A percentile compares a stretch with the other conserved stretches of the same genome.
phyloP scores from a whole-genome alignment of 2,797 vertebrate species.

The Spea hammondii region DNA sequence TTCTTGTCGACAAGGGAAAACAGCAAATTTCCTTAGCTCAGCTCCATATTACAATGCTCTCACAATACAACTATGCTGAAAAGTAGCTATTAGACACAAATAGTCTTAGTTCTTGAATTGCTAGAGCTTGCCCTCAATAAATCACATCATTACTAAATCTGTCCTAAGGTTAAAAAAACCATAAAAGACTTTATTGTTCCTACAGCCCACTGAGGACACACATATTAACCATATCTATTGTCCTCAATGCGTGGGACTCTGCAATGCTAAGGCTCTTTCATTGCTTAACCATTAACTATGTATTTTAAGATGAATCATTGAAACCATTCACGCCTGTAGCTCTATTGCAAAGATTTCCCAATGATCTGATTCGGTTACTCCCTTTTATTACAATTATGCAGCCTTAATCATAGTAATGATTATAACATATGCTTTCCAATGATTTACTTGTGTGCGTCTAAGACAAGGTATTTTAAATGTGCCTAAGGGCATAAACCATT shows the following conservation, averaged over 20 bases:
- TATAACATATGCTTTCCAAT: conserved; percentile 55
- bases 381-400: conserved; percentile 48
- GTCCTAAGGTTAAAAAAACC: conserved; percentile 60
- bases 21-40: neutral
- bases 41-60: conserved; percentile 58
- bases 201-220: conserved; percentile 42
- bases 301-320: conserved; percentile 54
- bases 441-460: conserved; percentile 54
- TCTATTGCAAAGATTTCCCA: conserved; percentile 8
- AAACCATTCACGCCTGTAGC: conserved; percentile 38
- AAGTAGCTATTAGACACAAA: conserved; percentile 66
- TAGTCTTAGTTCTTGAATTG: conserved; percentile 57
- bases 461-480: conserved; percentile 37
- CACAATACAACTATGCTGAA: conserved; percentile 62
- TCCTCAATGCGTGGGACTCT: conserved; percentile 51
- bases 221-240: conserved; percentile 51
- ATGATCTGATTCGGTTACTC: conserved; percentile 23
- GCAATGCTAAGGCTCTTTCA: conserved; percentile 27
- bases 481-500: conserved; percentile 35
- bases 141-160: conserved; percentile 66
- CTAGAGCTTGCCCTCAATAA: conserved; percentile 64
- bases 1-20: neutral
- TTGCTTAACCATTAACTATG: conserved; percentile 53
- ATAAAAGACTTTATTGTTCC: conserved; percentile 59
- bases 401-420: conserved; percentile 57